A percentile compares a stretch with the other conserved stretches of the same genome.
Conservation (phyloP, 2,797 vertebrate species). For the Malacoctenus gilli region DNA sequence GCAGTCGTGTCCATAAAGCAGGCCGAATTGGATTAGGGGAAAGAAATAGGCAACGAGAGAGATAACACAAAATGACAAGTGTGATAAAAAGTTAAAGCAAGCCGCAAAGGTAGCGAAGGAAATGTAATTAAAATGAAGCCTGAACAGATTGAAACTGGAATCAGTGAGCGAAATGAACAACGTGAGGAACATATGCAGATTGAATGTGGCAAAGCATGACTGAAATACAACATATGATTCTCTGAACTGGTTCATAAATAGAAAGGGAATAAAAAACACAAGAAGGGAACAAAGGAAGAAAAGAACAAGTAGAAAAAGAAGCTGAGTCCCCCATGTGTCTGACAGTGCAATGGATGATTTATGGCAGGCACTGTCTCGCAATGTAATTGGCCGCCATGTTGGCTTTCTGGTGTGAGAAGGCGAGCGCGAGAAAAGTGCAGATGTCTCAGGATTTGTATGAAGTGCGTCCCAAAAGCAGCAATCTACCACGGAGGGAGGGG, state of each 20-base stretch:
- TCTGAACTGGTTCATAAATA: slow-evolving; percentile 42
- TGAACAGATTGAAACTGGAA: slow-evolving; percentile 35
- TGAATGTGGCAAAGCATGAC: slow-evolving; percentile 44
- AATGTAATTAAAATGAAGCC: slow-evolving; percentile 34
- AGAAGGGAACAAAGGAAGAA: slow-evolving; percentile 48
- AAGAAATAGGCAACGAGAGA: slow-evolving; percentile 5
- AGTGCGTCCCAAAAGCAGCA: slow-evolving; percentile 39
- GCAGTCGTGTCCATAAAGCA: slow-evolving; percentile 16
- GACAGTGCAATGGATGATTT: slow-evolving; percentile 78
- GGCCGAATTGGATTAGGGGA: slow-evolving; percentile 9
- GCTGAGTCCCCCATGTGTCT: slow-evolving; percentile 70
- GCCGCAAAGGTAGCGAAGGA: slow-evolving; percentile 25
- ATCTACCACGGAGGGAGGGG: slow-evolving; percentile 28
- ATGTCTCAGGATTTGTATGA: slow-evolving; percentile 49
- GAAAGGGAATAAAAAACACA: slow-evolving; percentile 43
- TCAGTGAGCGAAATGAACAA: neutral
- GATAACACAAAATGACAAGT: slow-evolving; percentile 35
- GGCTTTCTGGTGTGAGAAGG: slow-evolving; percentile 58
- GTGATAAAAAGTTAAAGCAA: slow-evolving; percentile 47
- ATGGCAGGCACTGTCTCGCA: slow-evolving; percentile 69
- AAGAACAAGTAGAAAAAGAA: slow-evolving; percentile 32
- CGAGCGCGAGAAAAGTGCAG: slow-evolving; percentile 43
- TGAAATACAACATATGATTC: slow-evolving; percentile 33
- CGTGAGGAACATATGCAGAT: slow-evolving; percentile 36
- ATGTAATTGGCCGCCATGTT: slow-evolving; percentile 80